A percentile compares a stretch with the other conserved stretches of the same genome.
phyloP scores from a whole-genome alignment of 2,888 invertebrate genomes.

The Dynastes hyllus region DNA sequence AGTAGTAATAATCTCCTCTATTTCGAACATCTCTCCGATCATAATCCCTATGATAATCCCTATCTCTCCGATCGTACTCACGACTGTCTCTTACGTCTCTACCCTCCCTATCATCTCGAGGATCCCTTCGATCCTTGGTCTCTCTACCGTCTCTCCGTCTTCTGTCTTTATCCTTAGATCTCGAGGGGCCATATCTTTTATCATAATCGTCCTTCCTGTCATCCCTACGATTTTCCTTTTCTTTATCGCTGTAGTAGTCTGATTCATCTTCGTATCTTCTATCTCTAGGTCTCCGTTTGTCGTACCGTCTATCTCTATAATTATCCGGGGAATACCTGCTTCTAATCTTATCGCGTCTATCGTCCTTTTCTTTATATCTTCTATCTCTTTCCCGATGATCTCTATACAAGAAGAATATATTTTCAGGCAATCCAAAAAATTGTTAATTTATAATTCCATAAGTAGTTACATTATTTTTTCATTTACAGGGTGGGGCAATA shows the following conservation, averaged over 20 bases:
- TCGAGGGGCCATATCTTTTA: constrained; percentile 67
- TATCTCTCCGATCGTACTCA: constrained; percentile 64
- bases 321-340: constrained; percentile 60
- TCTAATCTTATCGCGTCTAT: constrained; percentile 52
- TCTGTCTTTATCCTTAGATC: constrained; percentile 64
- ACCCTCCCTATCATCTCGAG: constrained; percentile 63
- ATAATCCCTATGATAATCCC: constrained; percentile 66
- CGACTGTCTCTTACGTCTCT: constrained; percentile 62
- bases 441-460: too few species aligned
- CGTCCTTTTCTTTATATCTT: constrained; percentile 53
- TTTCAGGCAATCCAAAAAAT: too few species aligned
- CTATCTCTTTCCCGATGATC: constrained; percentile 53
- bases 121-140: neutral
- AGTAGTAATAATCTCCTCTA: constrained; percentile 63
- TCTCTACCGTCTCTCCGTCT: constrained; percentile 63
- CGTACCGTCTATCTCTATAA: constrained; percentile 63
- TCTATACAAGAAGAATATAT: constrained; percentile 14
- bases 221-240: constrained; percentile 72
- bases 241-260: constrained; percentile 81
- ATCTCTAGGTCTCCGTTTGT: constrained; percentile 69
- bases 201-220: constrained; percentile 67
- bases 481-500: too few species aligned
- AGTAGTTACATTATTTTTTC: too few species aligned
- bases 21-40: constrained; percentile 66
- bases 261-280: constrained; percentile 80